Base-by-base conservation (phyloP, 1,140 invertebrate genomes). In the Drosophila arawakana region DNA sequence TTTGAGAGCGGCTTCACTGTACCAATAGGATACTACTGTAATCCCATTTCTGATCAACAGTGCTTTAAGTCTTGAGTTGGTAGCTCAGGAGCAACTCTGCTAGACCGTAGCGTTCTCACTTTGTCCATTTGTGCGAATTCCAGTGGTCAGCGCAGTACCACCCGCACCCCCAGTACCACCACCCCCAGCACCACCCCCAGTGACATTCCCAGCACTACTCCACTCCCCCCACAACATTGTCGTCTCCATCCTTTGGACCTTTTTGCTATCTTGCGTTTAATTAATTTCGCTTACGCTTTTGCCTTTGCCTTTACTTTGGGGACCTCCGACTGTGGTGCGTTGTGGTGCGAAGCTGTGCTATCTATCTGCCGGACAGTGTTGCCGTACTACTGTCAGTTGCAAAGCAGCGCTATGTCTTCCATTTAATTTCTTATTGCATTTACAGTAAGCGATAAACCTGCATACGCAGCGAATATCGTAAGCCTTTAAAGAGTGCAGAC, bases 271-370 rank as follows among this genome's bases (percentile, higher is more conserved):
- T 78, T 68, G 65, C 63, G 61, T 85, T 86, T 85, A 85, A 85
- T 85, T 85, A 85, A 85, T 85, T 85, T 85, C 61, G 62, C 78
- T 76, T 66, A 59, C 46, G 54, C 55, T 78, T 65, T 65, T 43
- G 49, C 13, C 52, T 60, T 60, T 69, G 67, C 37, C 25, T 30
- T 30, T 69, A 62, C 37, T 80, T 75, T 68, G 37, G 21, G 35
- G 49, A 13, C 50, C 7, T 35, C 34, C 41, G 6, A 13, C 41
- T 43, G 41, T 43, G 39, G 39, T 41, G 39, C 39, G 39, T 4
- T 41, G 41, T 52, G 30, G 50, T 34, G 6, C 50, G 30, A 35
- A 30, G 7, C 50, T 54, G 50, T 35, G 50, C 25, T 4, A 30
- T 6, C 25, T 30, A 30, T 30, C 25, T 54, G 50, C 30, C 50